A percentile compares a stretch with the other conserved stretches of the same genome.
Conservation (phyloP, 2,797 vertebrate species). For the Threskiornis aethiopicus region DNA sequence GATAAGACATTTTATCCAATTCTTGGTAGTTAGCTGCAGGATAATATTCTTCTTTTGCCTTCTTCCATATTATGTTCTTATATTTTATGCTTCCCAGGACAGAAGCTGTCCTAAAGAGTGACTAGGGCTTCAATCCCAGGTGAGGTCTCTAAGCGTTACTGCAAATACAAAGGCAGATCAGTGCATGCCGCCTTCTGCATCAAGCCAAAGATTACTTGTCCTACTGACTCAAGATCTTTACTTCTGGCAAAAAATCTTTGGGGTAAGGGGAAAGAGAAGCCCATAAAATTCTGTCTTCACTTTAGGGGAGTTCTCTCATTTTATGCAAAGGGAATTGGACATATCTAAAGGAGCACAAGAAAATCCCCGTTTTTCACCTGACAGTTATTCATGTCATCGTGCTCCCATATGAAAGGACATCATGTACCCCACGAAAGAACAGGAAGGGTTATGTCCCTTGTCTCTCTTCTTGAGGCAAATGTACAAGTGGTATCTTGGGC, state of each 20-base stretch:
- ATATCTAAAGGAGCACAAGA: not conserved
- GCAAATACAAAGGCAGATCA: not conserved
- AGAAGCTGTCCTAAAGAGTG: not conserved
- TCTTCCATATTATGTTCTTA: not conserved
- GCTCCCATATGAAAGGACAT: not conserved
- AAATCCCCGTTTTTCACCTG: not conserved
- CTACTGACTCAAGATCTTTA: not conserved
- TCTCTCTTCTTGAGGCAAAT: conserved; percentile 51
- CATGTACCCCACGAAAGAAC: not conserved
- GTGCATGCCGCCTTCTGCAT: not conserved
- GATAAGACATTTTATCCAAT: not conserved
- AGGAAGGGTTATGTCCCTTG: not conserved
- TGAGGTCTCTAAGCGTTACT: not conserved
- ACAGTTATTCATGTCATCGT: not conserved
- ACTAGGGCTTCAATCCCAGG: not conserved
- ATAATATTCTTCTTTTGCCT: not conserved
- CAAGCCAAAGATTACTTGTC: not conserved
- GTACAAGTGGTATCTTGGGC: conserved; percentile 53
- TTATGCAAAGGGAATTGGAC: not conserved
- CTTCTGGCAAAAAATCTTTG: not conserved
- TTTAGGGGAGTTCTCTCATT: not conserved
- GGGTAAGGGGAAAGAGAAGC: rapidly evolving
- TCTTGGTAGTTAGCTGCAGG: not conserved
- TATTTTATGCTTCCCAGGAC: not conserved
- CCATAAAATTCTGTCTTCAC: not conserved